Conservation (phyloP, 2,113 vertebrate species). For the Camelus bactrianus region DNA sequence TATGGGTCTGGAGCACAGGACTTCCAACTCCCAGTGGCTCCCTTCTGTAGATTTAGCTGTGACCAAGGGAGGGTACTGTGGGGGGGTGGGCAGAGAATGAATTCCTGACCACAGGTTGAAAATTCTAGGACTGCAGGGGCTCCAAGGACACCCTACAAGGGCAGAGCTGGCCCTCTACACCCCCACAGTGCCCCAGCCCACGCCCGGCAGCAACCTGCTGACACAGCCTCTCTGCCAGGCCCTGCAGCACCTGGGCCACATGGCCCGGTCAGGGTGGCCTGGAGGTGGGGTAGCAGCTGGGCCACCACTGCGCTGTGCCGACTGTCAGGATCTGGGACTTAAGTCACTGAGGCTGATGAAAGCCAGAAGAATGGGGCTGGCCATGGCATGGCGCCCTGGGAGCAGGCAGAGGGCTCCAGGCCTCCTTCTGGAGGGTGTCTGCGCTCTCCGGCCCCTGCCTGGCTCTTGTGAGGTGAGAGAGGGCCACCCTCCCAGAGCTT, state of each 20-base stretch:
- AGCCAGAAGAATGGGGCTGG: constrained; percentile 55
- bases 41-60: background rate
- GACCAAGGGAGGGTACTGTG: rapidly evolving
- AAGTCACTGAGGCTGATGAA: constrained; percentile 64
- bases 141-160: background rate
- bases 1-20: background rate
- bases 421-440: background rate
- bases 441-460: background rate
- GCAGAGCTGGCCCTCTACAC: background rate
- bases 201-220: background rate
- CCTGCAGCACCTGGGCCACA: background rate
- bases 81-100: background rate
- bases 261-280: background rate
- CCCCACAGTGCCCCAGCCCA: rapidly evolving
- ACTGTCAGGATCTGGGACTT: constrained; percentile 11
- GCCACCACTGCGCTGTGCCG: background rate
- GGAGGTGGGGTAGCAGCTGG: background rate
- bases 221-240: background rate
- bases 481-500: no score
- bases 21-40: background rate
- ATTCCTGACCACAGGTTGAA: background rate
- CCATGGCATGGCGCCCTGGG: background rate
- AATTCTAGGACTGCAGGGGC: background rate
- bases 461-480: background rate
- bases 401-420: background rate